Conservation (phyloP, 1,140 invertebrate genomes). For the Cydia splendana region DNA sequence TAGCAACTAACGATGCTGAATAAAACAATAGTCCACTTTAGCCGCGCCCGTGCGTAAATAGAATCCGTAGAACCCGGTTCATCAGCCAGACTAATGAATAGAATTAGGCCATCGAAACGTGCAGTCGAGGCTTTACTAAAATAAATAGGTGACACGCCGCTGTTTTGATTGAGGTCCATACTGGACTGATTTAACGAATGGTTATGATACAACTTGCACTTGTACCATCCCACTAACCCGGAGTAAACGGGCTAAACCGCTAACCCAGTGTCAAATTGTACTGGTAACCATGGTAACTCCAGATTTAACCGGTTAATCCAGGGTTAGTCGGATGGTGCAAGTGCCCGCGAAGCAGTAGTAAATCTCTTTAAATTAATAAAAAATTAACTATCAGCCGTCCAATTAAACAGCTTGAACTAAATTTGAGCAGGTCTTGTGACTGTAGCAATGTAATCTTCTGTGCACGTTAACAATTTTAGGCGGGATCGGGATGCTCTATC, state of each 20-base stretch:
- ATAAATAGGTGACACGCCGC: background rate
- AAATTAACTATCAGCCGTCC: too few species aligned
- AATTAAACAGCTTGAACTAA: too few species aligned
- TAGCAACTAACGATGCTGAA: background rate
- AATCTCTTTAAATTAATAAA: too few species aligned
- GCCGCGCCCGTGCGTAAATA: background rate
- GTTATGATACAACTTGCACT: background rate
- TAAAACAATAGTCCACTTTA: conserved; percentile 9
- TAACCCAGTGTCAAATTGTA: too few species aligned
- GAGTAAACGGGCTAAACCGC: too few species aligned
- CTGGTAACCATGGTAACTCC: too few species aligned
- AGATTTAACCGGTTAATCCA: too few species aligned
- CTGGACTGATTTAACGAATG: background rate
- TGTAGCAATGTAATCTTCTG: background rate
- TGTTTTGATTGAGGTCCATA: background rate
- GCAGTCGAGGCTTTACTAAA: background rate
- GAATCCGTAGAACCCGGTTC: background rate
- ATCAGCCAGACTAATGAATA: background rate
- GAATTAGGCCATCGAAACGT: conserved; percentile 2
- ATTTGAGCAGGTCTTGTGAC: too few species aligned
- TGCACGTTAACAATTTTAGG: background rate
- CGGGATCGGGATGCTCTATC: background rate
- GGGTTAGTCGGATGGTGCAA: too few species aligned
- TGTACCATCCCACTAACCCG: too few species aligned
- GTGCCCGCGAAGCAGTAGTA: too few species aligned